phyloP scores from a whole-genome alignment of 2,888 invertebrate species.

The Agrochola macilenta region DNA sequence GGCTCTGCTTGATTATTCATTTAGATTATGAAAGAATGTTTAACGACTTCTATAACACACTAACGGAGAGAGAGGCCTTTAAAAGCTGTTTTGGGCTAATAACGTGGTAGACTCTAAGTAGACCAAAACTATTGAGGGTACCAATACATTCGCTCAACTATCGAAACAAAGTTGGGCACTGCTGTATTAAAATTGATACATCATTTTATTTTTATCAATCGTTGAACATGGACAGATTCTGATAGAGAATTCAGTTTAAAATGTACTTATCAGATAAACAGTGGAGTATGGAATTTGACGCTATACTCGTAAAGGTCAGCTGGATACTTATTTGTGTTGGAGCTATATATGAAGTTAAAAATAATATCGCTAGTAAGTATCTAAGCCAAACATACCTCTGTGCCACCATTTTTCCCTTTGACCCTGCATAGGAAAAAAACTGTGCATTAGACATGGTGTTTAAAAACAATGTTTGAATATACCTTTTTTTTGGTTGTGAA shows the following conservation, averaged over 20 bases:
- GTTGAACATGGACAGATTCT: neutral
- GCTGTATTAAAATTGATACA: neutral
- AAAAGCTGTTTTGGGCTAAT: neutral
- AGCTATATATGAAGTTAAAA: neutral
- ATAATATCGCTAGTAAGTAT: neutral
- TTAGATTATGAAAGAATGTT: neutral
- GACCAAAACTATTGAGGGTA: neutral
- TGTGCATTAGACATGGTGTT: conserved; percentile 18
- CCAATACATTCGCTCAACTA: neutral
- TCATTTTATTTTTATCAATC: neutral
- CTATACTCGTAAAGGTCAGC: neutral
- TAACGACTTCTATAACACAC: neutral
- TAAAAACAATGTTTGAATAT: neutral
- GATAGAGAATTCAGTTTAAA: neutral
- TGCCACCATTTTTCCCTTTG: neutral
- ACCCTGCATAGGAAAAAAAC: conserved; percentile 39
- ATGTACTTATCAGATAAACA: neutral
- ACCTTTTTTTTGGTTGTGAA: neutral
- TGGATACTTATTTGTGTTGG: neutral
- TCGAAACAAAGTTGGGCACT: neutral
- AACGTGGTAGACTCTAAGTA: neutral
- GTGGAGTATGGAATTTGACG: neutral
- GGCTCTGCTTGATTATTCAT: conserved; percentile 19
- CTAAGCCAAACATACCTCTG: conserved; percentile 25
- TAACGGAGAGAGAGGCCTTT: neutral